phyloP scores from a whole-genome alignment of 2,113 vertebrate genomes.

The Siphamia tubifer region DNA sequence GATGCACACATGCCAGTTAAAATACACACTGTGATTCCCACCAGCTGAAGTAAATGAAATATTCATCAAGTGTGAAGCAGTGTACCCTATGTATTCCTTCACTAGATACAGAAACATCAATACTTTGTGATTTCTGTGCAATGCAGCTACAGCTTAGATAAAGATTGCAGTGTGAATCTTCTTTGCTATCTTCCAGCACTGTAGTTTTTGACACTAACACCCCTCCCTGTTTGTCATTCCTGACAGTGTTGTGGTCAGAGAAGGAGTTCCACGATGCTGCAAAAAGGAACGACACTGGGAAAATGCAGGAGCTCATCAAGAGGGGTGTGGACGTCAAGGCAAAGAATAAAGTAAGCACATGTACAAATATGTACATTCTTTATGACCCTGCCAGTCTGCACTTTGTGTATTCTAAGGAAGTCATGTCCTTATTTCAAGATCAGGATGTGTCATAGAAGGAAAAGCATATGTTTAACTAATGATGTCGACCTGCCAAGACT shows the following conservation, averaged over 20 bases:
- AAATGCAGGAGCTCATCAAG: slow-evolving; percentile 83
- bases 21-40: no score
- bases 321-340: slow-evolving; percentile 84
- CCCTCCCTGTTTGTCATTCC: background rate
- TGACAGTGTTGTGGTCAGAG: slow-evolving; percentile 86
- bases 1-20: no score
- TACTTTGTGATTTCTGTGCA: no score
- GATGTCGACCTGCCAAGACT: no score
- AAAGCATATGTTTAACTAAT: no score
- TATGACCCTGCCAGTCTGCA: background rate
- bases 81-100: no score
- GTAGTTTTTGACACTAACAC: background rate
- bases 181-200: background rate
- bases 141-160: background rate
- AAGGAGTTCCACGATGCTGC: slow-evolving; percentile 87
- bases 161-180: background rate
- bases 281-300: slow-evolving; percentile 76
- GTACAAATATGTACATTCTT: background rate
- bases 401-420: no score
- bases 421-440: no score
- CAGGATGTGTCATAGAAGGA: no score
- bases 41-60: no score
- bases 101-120: no score
- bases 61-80: no score
- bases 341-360: slow-evolving; percentile 82